phyloP scores from a whole-genome alignment of 2,888 invertebrate genomes.

The Blera fallax region DNA sequence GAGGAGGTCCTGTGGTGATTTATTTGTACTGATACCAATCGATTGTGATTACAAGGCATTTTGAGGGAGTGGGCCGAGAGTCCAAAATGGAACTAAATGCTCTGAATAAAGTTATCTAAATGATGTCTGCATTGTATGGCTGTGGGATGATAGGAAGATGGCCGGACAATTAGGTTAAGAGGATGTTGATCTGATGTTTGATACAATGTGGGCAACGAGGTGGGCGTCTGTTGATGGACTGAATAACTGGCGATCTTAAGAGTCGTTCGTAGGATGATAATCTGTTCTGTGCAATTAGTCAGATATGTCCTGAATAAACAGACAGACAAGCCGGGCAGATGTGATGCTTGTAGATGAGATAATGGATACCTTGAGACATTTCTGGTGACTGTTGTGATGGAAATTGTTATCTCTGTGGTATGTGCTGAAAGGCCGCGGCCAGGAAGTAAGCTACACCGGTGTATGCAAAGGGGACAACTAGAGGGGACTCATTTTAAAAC shows the following conservation, averaged over 20 bases:
- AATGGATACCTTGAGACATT: background rate
- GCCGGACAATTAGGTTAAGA: conserved; percentile 36
- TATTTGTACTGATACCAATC: conserved; percentile 53
- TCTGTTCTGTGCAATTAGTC: conserved; percentile 14
- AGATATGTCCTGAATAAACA: conserved; percentile 27
- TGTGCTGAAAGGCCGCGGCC: no score
- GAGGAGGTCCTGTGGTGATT: conserved; percentile 57
- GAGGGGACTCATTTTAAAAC: no score
- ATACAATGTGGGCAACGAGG: conserved; percentile 26
- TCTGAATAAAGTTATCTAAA: conserved; percentile 46
- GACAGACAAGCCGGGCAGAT: background rate
- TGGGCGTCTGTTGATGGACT: conserved; percentile 12
- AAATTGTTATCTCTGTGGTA: no score
- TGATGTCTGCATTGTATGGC: conserved; percentile 19
- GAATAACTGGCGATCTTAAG: background rate
- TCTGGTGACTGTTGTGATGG: background rate
- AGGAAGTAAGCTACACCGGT: no score
- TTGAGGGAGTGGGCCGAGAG: conserved; percentile 24
- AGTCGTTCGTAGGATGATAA: background rate
- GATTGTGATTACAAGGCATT: conserved; percentile 63
- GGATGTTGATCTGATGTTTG: conserved; percentile 18
- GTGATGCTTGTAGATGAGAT: conserved; percentile 8
- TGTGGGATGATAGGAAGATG: conserved; percentile 8
- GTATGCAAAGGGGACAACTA: no score
- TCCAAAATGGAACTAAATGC: conserved; percentile 11